These are phyloP conservation scores for Nothoprocta pentlandii DNA, from an alignment of 2,113 vertebrate species.

Conservation along the genomic window DNA sequence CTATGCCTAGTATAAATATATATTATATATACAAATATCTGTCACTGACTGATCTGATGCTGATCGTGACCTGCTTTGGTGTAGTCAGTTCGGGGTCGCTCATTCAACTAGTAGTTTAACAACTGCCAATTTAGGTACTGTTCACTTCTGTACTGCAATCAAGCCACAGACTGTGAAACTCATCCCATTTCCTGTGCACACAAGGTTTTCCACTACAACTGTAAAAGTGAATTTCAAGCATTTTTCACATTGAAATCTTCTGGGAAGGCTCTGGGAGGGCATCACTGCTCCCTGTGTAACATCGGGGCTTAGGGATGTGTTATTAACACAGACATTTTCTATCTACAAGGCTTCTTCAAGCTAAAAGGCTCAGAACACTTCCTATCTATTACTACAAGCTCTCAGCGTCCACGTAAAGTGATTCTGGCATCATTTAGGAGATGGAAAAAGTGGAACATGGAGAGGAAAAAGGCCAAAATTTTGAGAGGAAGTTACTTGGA, in stretches of 20 bases:
- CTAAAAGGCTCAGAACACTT: neutral
- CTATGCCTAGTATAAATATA: neutral
- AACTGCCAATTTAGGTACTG: neutral
- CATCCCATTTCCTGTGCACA: neutral
- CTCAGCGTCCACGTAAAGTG: neutral
- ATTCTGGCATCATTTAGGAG: neutral
- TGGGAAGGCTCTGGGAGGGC: neutral
- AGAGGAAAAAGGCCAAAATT: neutral
- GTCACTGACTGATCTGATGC: neutral
- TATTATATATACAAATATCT: neutral
- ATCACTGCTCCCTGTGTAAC: neutral
- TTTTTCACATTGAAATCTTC: neutral
- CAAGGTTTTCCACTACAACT: neutral
- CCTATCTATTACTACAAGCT: conserved; percentile 15
- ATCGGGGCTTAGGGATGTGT: neutral
- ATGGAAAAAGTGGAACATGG: neutral
- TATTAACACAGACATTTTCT: conserved; percentile 3
- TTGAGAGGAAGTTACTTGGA: neutral
- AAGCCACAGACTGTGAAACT: neutral
- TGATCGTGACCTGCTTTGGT: neutral
- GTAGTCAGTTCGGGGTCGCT: fast-evolving
- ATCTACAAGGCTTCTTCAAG: neutral
- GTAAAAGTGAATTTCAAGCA: neutral
- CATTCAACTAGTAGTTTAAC: neutral
- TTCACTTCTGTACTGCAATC: neutral